Conservation (phyloP, 1,140 invertebrate genomes). For the Lutraria rhynchaena region DNA sequence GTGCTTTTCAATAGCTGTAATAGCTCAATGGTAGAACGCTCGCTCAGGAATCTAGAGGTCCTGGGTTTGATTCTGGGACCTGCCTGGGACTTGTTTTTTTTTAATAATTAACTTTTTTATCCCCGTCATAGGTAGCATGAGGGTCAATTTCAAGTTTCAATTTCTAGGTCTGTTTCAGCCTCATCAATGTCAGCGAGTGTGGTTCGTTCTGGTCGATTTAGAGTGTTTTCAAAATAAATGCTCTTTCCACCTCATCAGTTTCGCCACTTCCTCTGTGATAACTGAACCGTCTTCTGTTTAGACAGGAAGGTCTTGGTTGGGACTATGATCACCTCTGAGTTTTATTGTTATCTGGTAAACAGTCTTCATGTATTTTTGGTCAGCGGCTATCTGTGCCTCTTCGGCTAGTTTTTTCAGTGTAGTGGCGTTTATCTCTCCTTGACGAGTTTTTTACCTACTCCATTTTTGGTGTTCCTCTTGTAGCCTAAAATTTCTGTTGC, state of each 20-base stretch:
- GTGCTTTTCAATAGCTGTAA: too few species aligned
- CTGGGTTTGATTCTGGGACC: too few species aligned
- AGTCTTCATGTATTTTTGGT: conserved; percentile 4
- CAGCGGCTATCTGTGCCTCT: not conserved
- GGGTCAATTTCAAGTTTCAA: too few species aligned
- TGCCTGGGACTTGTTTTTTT: too few species aligned
- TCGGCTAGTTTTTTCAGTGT: conserved; percentile 18
- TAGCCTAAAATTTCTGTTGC: not conserved
- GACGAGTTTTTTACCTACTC: not conserved
- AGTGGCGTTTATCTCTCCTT: conserved; percentile 24
- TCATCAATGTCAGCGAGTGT: conserved; percentile 37
- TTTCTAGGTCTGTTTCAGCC: not conserved
- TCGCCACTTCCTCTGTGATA: not conserved
- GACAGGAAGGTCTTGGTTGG: conserved; percentile 7
- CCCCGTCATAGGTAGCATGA: too few species aligned
- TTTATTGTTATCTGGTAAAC: conserved; percentile 8
- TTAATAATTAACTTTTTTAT: too few species aligned
- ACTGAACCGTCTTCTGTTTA: conserved; percentile 10
- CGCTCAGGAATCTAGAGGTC: too few species aligned
- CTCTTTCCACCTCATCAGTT: not conserved
- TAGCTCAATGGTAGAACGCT: too few species aligned
- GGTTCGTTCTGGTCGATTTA: conserved; percentile 42
- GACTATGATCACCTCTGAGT: conserved; percentile 12
- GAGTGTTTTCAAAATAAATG: conserved; percentile 10
- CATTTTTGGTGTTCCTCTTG: too few species aligned